Conservation (phyloP, 2,797 vertebrate genomes). For the Dendrocincla fuliginosa region DNA sequence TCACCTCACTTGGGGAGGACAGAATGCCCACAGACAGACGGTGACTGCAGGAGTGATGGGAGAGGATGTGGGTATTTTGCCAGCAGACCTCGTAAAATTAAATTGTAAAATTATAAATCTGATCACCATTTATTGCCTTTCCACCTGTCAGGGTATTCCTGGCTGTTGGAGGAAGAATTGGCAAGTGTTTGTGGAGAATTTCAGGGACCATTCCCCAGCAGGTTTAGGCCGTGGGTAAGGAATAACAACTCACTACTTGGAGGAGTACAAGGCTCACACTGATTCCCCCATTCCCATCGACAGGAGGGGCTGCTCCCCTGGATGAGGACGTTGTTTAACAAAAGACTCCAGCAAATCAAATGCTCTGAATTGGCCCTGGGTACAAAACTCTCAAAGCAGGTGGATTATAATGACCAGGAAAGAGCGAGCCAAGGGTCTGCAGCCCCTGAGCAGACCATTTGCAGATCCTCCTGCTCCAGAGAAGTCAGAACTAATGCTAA, state of each 20-base stretch:
- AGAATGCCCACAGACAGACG: neutral
- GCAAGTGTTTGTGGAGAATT: neutral
- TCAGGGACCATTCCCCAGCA: neutral
- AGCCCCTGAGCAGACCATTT: neutral
- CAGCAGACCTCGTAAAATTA: neutral
- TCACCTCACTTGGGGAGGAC: neutral
- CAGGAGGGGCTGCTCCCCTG: neutral
- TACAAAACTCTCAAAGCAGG: accelerated
- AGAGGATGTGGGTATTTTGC: neutral
- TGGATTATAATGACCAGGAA: neutral
- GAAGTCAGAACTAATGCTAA: neutral
- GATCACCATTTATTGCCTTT: neutral
- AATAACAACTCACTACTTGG: neutral
- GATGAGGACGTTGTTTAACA: neutral
- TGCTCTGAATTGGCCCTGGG: neutral
- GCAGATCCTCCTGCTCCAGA: neutral
- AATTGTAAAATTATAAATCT: neutral
- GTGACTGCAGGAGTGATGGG: accelerated
- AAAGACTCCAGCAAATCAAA: neutral
- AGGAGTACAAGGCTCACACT: accelerated
- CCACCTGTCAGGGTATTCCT: neutral
- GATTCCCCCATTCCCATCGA: accelerated
- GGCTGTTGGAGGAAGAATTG: neutral
- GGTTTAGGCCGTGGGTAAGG: neutral
- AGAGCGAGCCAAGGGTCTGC: accelerated